phyloP scores from a whole-genome alignment of 1,140 invertebrate genomes.

The Aphaenogaster floridana region DNA sequence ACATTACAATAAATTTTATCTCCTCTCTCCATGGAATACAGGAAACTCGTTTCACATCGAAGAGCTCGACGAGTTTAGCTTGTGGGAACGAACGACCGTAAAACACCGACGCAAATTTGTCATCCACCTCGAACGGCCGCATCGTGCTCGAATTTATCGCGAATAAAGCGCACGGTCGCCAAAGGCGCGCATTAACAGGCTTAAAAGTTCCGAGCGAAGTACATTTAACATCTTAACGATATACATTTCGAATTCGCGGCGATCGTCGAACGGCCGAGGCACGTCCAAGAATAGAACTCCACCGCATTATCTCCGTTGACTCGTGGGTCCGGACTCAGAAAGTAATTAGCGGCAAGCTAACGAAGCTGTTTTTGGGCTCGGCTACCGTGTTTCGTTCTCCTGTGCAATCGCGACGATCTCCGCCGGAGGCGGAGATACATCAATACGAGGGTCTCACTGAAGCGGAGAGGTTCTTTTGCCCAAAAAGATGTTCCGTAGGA shows the following conservation, averaged over 20 bases:
- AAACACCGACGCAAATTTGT: slow-evolving; percentile 46
- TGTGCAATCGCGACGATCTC: slow-evolving; percentile 41
- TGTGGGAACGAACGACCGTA: slow-evolving; percentile 7
- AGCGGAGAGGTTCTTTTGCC: slow-evolving; percentile 17
- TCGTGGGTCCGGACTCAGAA: too few species aligned
- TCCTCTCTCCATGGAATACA: background rate
- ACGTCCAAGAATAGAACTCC: slow-evolving; percentile 21
- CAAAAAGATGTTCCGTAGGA: background rate
- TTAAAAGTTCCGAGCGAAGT: slow-evolving; percentile 17
- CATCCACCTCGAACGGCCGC: slow-evolving; percentile 11
- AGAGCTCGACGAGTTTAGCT: background rate
- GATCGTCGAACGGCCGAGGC: background rate
- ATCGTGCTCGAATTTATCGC: slow-evolving; percentile 29
- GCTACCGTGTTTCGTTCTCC: slow-evolving; percentile 17
- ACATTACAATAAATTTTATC: slow-evolving; percentile 46
- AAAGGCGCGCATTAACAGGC: slow-evolving; percentile 2
- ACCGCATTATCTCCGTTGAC: background rate
- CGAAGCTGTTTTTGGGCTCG: slow-evolving; percentile 37
- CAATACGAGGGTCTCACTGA: background rate
- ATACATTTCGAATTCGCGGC: slow-evolving; percentile 2
- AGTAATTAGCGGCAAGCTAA: slow-evolving; percentile 42
- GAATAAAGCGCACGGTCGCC: slow-evolving; percentile 17
- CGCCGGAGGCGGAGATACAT: background rate
- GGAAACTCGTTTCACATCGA: slow-evolving; percentile 19
- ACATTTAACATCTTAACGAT: slow-evolving; percentile 46